Conservation (phyloP, 2,888 invertebrate genomes). For the Adela reaumurella region DNA sequence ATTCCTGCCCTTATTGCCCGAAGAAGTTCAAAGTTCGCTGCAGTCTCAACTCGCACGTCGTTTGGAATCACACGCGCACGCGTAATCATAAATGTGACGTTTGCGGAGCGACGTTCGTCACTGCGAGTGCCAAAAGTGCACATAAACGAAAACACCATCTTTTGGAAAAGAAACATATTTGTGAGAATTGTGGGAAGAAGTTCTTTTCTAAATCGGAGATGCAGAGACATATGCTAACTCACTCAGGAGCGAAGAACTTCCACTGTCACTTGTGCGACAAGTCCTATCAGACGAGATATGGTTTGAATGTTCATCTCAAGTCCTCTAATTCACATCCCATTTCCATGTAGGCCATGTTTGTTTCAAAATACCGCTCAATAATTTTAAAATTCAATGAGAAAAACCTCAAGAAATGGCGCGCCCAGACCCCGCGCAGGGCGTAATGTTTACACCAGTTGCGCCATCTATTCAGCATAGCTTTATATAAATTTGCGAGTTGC, state of each 20-base stretch:
- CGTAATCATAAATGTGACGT: conserved; percentile 46
- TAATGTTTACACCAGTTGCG: no score
- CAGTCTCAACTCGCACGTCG: conserved; percentile 38
- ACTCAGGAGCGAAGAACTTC: conserved; percentile 47
- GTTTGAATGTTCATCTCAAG: conserved; percentile 45
- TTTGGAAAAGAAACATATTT: conserved; percentile 45
- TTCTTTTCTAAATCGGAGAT: conserved; percentile 47
- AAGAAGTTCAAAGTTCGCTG: conserved; percentile 49
- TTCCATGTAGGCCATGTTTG: neutral
- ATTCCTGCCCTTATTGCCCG: conserved; percentile 45
- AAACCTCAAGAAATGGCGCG: no score
- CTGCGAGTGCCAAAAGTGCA: conserved; percentile 40
- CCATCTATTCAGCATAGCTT: no score
- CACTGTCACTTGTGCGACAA: conserved; percentile 48
- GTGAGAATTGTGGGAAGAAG: conserved; percentile 41
- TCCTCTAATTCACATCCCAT: conserved; percentile 27
- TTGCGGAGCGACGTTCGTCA: conserved; percentile 45
- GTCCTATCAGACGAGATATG: conserved; percentile 46
- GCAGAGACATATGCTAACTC: conserved; percentile 40
- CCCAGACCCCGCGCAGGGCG: no score
- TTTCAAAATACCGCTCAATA: conserved; percentile 1
- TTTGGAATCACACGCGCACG: conserved; percentile 47
- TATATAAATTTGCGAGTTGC: no score
- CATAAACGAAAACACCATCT: conserved; percentile 46
- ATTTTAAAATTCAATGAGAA: no score